phyloP scores from a whole-genome alignment of 2,888 invertebrate species.

The Atrina japonica region DNA sequence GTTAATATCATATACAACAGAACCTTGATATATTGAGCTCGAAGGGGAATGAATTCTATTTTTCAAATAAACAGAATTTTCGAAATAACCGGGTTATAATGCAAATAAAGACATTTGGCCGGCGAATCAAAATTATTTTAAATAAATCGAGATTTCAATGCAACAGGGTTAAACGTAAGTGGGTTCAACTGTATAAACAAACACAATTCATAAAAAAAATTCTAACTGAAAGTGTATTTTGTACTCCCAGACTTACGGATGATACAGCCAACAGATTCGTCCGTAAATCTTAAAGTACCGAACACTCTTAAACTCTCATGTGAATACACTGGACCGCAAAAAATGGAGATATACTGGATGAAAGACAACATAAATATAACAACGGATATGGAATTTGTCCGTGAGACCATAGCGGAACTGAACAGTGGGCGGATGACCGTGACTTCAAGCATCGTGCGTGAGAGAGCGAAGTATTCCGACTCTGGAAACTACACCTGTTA shows the following conservation, averaged over 20 bases:
- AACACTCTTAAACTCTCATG: constrained; percentile 8
- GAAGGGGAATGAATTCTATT: no score
- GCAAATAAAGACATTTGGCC: no score
- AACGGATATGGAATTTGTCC: constrained; percentile 6
- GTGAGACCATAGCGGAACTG: not conserved
- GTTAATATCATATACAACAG: no score
- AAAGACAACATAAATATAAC: constrained; percentile 19
- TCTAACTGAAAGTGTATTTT: no score
- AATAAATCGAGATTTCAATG: no score
- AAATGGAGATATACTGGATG: constrained; percentile 21
- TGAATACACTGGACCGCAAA: constrained; percentile 23
- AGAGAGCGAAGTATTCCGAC: constrained; percentile 14
- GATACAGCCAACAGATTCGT: not conserved
- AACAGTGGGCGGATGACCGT: constrained; percentile 9
- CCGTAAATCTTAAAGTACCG: constrained; percentile 19
- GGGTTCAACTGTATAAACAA: no score
- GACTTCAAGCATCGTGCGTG: constrained; percentile 1
- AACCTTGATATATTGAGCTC: no score
- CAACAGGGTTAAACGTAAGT: no score
- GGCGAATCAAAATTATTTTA: no score
- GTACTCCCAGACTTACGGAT: constrained; percentile 22
- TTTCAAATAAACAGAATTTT: no score
- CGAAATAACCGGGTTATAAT: no score
- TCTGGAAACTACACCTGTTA: constrained; percentile 34
- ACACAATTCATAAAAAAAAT: no score